phyloP scores from a whole-genome alignment of 2,113 vertebrate genomes.

The Anguilla japonica region DNA sequence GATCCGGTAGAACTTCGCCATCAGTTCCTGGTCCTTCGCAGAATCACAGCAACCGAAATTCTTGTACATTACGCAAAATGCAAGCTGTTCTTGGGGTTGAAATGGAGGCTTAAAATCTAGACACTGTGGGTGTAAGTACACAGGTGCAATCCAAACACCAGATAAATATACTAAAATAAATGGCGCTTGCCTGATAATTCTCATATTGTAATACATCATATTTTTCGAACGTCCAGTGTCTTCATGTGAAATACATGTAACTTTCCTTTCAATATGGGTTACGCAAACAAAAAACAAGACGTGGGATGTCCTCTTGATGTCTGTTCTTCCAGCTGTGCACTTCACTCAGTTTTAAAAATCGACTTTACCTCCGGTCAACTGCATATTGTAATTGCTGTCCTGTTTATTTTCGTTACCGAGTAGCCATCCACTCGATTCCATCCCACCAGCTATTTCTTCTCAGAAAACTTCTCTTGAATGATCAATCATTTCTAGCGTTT shows the following conservation, averaged over 20 bases:
- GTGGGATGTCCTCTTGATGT: not conserved
- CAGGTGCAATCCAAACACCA: slow-evolving; percentile 44
- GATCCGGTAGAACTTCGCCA: slow-evolving; percentile 74
- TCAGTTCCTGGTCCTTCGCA: slow-evolving; percentile 75
- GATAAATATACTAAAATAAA: slow-evolving; percentile 28
- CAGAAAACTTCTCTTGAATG: slow-evolving; percentile 3
- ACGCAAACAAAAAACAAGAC: slow-evolving; percentile 11
- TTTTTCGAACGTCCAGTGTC: not conserved
- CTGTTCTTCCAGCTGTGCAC: slow-evolving; percentile 47
- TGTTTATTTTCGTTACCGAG: not conserved
- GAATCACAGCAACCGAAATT: slow-evolving; percentile 88
- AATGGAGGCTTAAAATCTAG: slow-evolving; percentile 96
- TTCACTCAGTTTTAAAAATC: slow-evolving; percentile 52
- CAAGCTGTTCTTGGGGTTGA: slow-evolving; percentile 73
- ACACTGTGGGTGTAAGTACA: slow-evolving; percentile 82
- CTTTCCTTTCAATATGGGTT: not conserved
- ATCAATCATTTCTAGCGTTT: slow-evolving; percentile 14
- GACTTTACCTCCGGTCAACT: slow-evolving; percentile 29
- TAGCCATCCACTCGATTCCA: not conserved
- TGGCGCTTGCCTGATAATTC: not conserved
- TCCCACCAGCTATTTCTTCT: slow-evolving; percentile 11
- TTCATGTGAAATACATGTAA: not conserved
- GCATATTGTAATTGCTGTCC: slow-evolving; percentile 21
- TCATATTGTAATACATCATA: slow-evolving; percentile 40
- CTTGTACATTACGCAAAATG: slow-evolving; percentile 84